Evolutionary conservation across 2,888 invertebrate genomes (phyloP).

Genomic region (Dione vanillae): DNA sequence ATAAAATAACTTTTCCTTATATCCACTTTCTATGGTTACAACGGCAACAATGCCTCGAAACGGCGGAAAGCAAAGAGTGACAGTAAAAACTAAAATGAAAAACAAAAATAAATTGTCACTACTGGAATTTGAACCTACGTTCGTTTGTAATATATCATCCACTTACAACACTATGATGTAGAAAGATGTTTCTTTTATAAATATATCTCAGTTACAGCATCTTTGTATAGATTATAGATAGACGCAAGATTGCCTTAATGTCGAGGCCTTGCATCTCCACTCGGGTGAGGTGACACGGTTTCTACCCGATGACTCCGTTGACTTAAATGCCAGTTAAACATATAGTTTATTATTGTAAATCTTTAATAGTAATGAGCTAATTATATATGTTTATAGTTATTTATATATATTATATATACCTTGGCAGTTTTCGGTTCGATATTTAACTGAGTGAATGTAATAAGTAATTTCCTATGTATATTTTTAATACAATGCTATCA

Average conservation of each 20-base stretch:
- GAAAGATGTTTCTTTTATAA: not conserved
- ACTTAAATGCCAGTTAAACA: not conserved
- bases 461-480: no score
- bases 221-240: not conserved
- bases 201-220: not conserved
- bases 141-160: no score
- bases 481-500: no score
- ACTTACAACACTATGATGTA: no score
- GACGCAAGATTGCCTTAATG: not conserved
- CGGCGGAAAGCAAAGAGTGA: no score
- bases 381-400: not conserved
- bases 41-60: no score
- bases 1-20: no score
- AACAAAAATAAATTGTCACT: no score
- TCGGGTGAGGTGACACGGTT: slow-evolving; percentile 7
- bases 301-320: slow-evolving; percentile 13
- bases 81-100: no score
- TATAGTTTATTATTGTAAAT: not conserved
- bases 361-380: not conserved
- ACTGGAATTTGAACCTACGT: no score
- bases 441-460: no score
- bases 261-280: not conserved
- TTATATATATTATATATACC: not conserved
- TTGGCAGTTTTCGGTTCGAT: not conserved
- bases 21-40: no score